Percentiles rank a stretch among this genome's conserved stretches.
Conservation (phyloP, 1,140 invertebrate species). For the Yoshiicerus persimilis region DNA sequence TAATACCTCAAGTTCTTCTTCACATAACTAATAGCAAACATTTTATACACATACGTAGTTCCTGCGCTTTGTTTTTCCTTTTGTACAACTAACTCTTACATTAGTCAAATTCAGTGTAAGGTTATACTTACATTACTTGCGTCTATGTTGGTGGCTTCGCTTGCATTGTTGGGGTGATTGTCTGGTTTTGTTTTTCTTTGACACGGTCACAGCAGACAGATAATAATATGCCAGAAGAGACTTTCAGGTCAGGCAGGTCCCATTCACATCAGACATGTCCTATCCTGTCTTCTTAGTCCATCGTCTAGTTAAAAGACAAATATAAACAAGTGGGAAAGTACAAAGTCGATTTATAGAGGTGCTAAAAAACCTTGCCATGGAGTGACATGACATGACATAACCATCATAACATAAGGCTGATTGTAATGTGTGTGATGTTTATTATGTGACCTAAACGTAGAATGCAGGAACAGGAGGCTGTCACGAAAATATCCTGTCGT, state of each 20-base stretch:
- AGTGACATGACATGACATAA: neutral
- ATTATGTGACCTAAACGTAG: neutral
- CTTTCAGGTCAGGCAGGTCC: neutral
- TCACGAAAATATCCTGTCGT: slow-evolving; percentile 7
- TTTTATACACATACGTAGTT: too few species aligned
- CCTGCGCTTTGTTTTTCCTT: too few species aligned
- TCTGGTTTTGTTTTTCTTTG: neutral
- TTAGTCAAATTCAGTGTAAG: neutral
- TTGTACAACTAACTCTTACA: too few species aligned
- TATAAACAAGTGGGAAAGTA: neutral
- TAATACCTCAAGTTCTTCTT: too few species aligned
- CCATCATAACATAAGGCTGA: neutral
- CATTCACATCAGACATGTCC: neutral
- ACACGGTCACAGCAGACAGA: neutral
- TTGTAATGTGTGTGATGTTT: neutral
- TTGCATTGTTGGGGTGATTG: too few species aligned
- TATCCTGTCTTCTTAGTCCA: neutral
- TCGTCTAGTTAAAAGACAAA: neutral
- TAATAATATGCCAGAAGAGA: neutral
- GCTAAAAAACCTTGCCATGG: neutral
- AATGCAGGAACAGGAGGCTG: neutral
- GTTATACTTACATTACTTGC: neutral
- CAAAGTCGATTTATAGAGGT: neutral
- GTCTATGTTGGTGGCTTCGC: neutral
- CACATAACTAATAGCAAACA: too few species aligned